Base-by-base conservation (phyloP, 2,888 invertebrate genomes). In the Agriopis leucophaearia region DNA sequence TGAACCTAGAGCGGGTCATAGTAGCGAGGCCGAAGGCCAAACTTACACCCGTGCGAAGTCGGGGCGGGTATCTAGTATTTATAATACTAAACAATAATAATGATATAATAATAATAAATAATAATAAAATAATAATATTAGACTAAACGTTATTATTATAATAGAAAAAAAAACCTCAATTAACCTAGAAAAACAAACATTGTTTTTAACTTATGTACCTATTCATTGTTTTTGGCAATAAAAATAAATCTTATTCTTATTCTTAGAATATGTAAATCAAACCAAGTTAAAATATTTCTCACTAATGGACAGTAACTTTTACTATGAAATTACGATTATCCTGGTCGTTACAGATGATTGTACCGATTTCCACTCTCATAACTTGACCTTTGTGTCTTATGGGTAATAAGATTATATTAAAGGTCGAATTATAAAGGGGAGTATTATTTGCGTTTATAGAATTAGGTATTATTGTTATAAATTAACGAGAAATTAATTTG, bases 251-350 rank as follows among this genome's bases (percentile, higher is more conserved):
- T n/a, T n/a, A n/a, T n/a, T n/a, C n/a, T n/a, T n/a, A n/a, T n/a
- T n/a, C n/a, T n/a, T n/a, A n/a, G 68, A 1, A 35, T 69, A 67
- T 64, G 55, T 70, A 76, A 74, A 72, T 77, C 77, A 77, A 78
- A 80, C 70, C 77, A 80, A 75, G 74, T 77, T 63, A 64, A 38
- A 54, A 73, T 69, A 73, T 77, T 71, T 74, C 76, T 80, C 75
- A 76, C 83, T 85, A 86, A 80, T 86, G 86, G 86, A 86, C 86
- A 82, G 82, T 82, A 69, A 83, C 81, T 79, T 80, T 80, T 80
- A 80, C 70, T 78, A 79, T 83, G 82, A 79, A 74, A 78, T 77
- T 79, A 82, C 74, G 69, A 78, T 80, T 77, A 79, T 77, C 73
- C 78, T 79, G 81, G 80, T 81, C 81, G 78, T 78, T 76, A 80